Evolutionary conservation across 2,113 vertebrate genomes (phyloP).

Genomic region (Mastomys natalensis): DNA sequence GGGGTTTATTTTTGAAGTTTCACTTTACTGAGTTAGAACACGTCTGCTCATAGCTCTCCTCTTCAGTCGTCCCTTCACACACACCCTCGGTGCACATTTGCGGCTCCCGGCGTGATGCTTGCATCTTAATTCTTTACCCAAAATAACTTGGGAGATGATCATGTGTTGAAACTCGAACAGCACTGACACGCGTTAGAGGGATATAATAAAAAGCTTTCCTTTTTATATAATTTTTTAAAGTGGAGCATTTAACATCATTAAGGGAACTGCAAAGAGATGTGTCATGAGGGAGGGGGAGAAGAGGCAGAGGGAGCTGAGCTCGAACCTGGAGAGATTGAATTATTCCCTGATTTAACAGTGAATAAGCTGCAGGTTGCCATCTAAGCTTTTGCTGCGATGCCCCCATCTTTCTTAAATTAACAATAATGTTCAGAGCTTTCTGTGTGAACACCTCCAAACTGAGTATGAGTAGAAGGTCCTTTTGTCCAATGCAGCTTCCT

Average conservation of each 20-base stretch:
- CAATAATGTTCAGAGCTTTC: not conserved
- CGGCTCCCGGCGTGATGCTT: constrained; percentile 56
- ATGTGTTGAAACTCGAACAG: constrained; percentile 59
- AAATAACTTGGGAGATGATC: constrained; percentile 70
- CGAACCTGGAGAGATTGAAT: not conserved
- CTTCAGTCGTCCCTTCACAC: constrained; percentile 21
- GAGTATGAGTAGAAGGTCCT: not conserved
- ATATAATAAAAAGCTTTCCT: constrained; percentile 48
- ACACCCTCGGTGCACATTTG: constrained; percentile 56
- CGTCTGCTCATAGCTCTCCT: constrained; percentile 10
- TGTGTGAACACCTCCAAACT: not conserved
- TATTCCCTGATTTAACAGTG: not conserved
- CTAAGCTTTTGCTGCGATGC: not conserved
- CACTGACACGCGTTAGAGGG: constrained; percentile 9
- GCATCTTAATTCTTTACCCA: constrained; percentile 70
- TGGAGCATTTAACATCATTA: constrained; percentile 35
- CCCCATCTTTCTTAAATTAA: not conserved
- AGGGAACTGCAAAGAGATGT: constrained; percentile 31
- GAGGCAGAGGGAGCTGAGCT: not conserved
- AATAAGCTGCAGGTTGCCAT: not conserved
- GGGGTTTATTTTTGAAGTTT: constrained; percentile 69
- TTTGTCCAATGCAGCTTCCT: not conserved
- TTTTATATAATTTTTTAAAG: not conserved
- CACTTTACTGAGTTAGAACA: constrained; percentile 8
- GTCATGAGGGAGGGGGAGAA: not conserved